These are phyloP conservation scores for Holotrichia oblita DNA, from an alignment of 1,140 invertebrate genomes.

Conservation along the genomic window DNA sequence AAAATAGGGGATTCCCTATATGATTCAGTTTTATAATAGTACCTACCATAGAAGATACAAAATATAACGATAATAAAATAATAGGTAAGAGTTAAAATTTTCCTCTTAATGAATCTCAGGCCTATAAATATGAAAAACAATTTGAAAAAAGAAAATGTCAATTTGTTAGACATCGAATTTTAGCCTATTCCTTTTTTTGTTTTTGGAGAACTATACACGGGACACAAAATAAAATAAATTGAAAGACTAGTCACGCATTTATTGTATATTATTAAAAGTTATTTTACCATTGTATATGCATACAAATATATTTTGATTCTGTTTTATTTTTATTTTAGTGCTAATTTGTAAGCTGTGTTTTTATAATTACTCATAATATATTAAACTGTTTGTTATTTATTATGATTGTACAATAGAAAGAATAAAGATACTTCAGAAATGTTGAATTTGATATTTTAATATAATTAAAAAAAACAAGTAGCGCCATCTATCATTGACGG, in stretches of 20 bases:
- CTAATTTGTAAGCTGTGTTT: not conserved
- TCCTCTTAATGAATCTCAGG: no score
- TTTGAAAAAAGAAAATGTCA: not conserved
- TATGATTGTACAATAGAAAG: not conserved
- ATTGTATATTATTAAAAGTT: not conserved
- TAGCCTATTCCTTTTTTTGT: not conserved
- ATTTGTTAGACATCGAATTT: not conserved
- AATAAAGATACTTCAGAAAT: not conserved
- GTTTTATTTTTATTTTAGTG: not conserved
- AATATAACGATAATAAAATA: no score
- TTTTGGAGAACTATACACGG: not conserved
- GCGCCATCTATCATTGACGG: no score
- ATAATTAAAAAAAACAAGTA: no score
- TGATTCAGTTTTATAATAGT: not conserved
- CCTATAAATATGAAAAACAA: no score
- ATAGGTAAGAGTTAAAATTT: no score
- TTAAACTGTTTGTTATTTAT: constrained; percentile 18
- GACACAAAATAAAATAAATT: not conserved
- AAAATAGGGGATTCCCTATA: not conserved
- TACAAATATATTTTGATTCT: not conserved
- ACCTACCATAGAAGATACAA: not conserved
- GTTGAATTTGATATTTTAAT: no score
- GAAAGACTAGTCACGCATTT: not conserved
- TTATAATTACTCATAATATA: not conserved
- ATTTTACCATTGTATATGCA: no score